Evolutionary conservation across 1,140 invertebrate genomes (phyloP), one percentile per base, ranked within the genome.

Genomic region (Brachionus asplanchnoidis): DNA sequence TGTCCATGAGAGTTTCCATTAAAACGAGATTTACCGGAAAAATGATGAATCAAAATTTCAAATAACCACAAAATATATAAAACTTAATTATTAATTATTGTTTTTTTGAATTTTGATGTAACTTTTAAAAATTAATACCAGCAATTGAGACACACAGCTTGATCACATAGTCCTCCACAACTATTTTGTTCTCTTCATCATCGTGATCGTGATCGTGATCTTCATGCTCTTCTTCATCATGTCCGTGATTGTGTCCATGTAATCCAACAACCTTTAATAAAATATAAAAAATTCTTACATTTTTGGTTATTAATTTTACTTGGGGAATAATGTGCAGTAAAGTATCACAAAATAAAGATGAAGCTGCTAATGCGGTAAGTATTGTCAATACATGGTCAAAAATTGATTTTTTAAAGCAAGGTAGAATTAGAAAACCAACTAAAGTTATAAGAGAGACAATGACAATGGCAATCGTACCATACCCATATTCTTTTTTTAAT

Each of bases 251-350:
- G 60, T 66, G 66, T n/a, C 66, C 66, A 68, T 68, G 66, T 14
- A 66, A 36, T 44, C 40, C 56, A 26, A 66, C 9, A 12, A 75
- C 36, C 70, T 75, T 36, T 20, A 75, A 32, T 32, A 12, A 70
- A 32, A 40, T 14, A 20, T 12, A 11, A 40, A 36, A 32, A 7
- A 36, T 36, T 6, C 1, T 36, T 36, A 28, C 32, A 12, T 68
- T 12, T 75, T 75, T 42, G 12, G 2, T 42, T 77, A 36, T 17
- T 65, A 6, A 32, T 36, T 26, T 60, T 40, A 85, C 84, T 17
- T 60, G 7, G 1, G 91, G 91, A n/a, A 91, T 86, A 2, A 91
- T 87, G 87, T 91, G 91, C 1, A 91, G 84, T 0, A 91, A 9
- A 26, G 91, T 88, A 86, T 91, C 91, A n/a, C 88, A 87, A 50